These are phyloP conservation scores for Ispidina picta DNA, from an alignment of 2,797 vertebrate genomes.

Conservation along the genomic window DNA sequence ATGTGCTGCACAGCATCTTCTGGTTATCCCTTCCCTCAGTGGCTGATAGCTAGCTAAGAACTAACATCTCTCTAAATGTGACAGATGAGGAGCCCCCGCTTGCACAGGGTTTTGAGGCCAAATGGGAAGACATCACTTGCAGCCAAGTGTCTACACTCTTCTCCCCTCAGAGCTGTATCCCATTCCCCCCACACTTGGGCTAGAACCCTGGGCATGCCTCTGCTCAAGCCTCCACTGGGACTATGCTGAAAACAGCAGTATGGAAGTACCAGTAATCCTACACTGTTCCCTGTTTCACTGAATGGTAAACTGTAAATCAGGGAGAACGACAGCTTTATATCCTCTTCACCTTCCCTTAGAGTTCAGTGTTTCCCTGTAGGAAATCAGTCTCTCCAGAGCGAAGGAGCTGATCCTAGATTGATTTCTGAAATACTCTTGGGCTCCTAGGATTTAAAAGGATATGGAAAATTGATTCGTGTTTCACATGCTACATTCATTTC, in stretches of 20 bases:
- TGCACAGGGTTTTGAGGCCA: not conserved
- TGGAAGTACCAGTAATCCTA: not conserved
- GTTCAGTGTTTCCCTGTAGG: not conserved
- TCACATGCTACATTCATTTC: not conserved
- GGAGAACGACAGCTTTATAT: not conserved
- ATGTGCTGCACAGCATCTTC: not conserved
- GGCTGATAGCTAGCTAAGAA: not conserved
- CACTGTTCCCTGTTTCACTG: not conserved
- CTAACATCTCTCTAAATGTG: not conserved
- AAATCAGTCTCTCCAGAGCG: not conserved
- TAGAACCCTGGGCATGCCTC: not conserved
- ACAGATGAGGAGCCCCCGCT: not conserved
- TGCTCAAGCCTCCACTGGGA: not conserved
- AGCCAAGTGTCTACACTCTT: not conserved
- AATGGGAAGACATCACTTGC: not conserved
- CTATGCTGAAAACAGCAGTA: not conserved
- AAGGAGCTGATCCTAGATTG: not conserved
- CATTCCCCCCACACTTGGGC: rapidly evolving
- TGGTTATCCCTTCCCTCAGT: rapidly evolving
- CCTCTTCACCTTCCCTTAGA: conserved; percentile 17
- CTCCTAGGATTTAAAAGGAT: conserved; percentile 29
- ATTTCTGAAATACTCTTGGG: conserved; percentile 25
- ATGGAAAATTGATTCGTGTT: conserved; percentile 31
- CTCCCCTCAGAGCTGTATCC: not conserved
- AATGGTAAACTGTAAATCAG: not conserved